Conservation (phyloP, 2,113 vertebrate genomes). For the Xenus cinereus region DNA sequence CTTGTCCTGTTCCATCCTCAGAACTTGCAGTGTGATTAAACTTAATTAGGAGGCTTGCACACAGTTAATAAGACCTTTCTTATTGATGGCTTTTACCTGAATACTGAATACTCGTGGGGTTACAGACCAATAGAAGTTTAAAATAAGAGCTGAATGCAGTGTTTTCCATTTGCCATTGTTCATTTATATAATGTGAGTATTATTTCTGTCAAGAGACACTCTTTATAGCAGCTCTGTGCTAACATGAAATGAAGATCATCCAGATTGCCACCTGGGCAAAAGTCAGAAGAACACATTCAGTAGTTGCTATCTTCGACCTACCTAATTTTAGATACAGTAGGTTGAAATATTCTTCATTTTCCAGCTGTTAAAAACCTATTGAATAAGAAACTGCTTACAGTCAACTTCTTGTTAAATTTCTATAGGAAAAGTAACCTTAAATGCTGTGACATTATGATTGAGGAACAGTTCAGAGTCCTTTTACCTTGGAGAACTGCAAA, state of each 20-base stretch:
- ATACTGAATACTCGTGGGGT: background rate
- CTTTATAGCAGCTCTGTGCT: background rate
- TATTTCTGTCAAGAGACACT: constrained; percentile 24
- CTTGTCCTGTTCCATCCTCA: background rate
- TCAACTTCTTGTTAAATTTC: constrained; percentile 8
- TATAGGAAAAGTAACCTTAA: constrained; percentile 2
- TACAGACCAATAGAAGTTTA: background rate
- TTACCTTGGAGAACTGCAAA: constrained; percentile 30
- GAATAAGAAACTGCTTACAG: background rate
- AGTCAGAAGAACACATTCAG: background rate
- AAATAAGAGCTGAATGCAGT: constrained; percentile 21
- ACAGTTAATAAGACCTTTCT: background rate
- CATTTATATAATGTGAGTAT: constrained; percentile 8
- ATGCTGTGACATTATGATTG: constrained; percentile 35
- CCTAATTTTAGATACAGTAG: background rate
- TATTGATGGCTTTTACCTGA: constrained; percentile 5
- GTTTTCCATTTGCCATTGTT: constrained; percentile 35
- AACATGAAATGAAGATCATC: background rate
- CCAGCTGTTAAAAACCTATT: background rate
- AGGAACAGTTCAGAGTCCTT: constrained; percentile 4
- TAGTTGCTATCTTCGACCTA: background rate
- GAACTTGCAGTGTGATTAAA: background rate
- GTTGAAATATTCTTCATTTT: constrained; percentile 10
- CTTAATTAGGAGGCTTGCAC: constrained; percentile 11
- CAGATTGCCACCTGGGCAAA: background rate